Base-by-base conservation (phyloP, 2,888 invertebrate genomes). In the Cabera pusaria region DNA sequence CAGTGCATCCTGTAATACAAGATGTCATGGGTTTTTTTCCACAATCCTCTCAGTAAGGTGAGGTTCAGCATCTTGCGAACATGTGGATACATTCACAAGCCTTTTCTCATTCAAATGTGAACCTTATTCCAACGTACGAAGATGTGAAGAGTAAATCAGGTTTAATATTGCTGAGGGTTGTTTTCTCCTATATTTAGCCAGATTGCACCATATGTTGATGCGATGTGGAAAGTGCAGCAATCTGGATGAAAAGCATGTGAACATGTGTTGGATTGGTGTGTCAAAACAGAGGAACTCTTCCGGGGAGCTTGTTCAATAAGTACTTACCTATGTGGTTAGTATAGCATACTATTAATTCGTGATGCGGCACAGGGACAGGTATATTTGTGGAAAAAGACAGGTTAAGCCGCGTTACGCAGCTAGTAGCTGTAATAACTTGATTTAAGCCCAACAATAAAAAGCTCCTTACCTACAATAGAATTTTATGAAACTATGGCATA, bases 1-100 rank as follows among this genome's bases (percentile, higher is more conserved):
- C 41, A 82, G 72, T 72, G 75, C 80, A 85, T 87, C 87, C 87
- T 87, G 87, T 88, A 87, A 88, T 67, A 57, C 66, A 82, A 88
- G 85, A 81, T 71, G 78, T 65, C 57, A 52, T 47, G 34, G 63
- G 79, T 82, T 88, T 86, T 86, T 81, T 74, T 69, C 64, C 52
- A 56, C 73, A 76, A 79, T 72, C 75, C 71, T 70, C 77, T 73
- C 71, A 66, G 80, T 72, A 80, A 81, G 78, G 64, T 75, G 78
- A 81, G 59, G 64, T 67, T 45, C 66, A 58, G 71, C 87, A 87
- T 85, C 71, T 86, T 88, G 87, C 72, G 58, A 38, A 31, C 50
- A 53, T 53, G 42, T 50, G 52, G 39, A 20, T 35, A 38, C 35
- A 40, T 25, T 52, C 21, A 54, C 57, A 11, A 6, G 25, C 4